Base-by-base conservation (phyloP, 2,113 vertebrate species). In the Thomomys bottae region DNA sequence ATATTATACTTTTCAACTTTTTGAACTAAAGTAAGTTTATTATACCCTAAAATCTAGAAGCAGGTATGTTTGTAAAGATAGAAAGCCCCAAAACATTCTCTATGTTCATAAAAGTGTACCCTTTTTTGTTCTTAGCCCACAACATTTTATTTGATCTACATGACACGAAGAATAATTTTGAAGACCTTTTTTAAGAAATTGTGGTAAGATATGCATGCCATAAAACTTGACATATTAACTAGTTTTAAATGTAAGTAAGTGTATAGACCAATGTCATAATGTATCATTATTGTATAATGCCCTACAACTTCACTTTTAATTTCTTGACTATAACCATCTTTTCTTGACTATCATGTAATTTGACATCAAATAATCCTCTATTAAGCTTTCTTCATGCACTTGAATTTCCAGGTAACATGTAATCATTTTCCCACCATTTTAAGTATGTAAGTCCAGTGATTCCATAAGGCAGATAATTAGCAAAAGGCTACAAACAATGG, bases 11-110 rank as follows among this genome's bases (percentile, higher is more conserved):
- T 91, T 23, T 75, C 40, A 81, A 17, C 73, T 34, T 45, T 81
- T 87, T 70, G 12, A 90, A 83, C 85, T 84, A 84, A 94, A 42
- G 17, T 3, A 64, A n/a, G 3, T 40, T 88, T 79, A 64, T 87
- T 61, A 81, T 23, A 77, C 87, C 34, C 23, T 73, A 45, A 85
- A 73, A 77, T 91, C 8, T 34, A n/a, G 34, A 11, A 67, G 6
- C 61, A 61, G 32, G 21, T 54, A 45, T 42, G 1, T 30, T 77
- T 87, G 26, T 38, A 57, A 92, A 28, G 4, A 26, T 70, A 34
- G 42, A 81, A 61, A 0, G 71, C 71, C 54, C 59, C 34, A 17
- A 14, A 8, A 45, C 34, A 67, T 28, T 76, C 34, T 4, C 10
- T 66, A 15, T 8, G 45, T 23, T 36, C 32, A 54, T 34, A 30